Base-by-base conservation (phyloP, 1,140 invertebrate species). In the fruit fly (Drosophila melanogaster) region DNA sequence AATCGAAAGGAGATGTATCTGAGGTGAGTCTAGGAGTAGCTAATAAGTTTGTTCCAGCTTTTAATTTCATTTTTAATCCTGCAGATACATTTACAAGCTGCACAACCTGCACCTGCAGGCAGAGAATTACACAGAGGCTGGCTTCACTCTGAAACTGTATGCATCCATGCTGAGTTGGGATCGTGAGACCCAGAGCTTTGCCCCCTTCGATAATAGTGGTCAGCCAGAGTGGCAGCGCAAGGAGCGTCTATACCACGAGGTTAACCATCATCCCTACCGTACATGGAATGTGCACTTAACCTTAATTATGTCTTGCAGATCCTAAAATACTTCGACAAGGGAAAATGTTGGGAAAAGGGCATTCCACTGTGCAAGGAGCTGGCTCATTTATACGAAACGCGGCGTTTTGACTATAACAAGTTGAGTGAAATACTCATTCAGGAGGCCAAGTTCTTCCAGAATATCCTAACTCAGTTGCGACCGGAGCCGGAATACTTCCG, bases 321-420 rank as follows among this genome's bases (percentile, higher is more conserved):
- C 43, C 95, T 99, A 57, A 95, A 96, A 72, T 98, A 98, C 89
- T 99, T 99, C 92, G 98, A 99, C 84, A 96, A 51, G 69, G 98
- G 98, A 79, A 99, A 98, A 94, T 97, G 97, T 77, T 99, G 98
- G 98, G 98, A 99, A 90, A 97, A 98, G 93, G 98, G 98, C 0
- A 96, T 99, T 53, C 97, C 97, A 0, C 90, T 99, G 24, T 96
- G 97, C 83, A 98, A 99, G 90, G 98, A 99, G 92, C 92, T 99
- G 51, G 96, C 97, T 0, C 93, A 95, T 7, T 93, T 98, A 0
- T 99, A 99, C 92, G 98, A 99, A 92, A 95, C 94, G 19, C 95
- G 96, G 62, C 92, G 98, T 4, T 98, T 97, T 91, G 97, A 99
- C 93, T 99, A 99, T 92, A 94, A 94, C 14, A 97, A 97, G 64